phyloP scores from a whole-genome alignment of 2,113 vertebrate genomes.

The Gallinago paraguaiae region DNA sequence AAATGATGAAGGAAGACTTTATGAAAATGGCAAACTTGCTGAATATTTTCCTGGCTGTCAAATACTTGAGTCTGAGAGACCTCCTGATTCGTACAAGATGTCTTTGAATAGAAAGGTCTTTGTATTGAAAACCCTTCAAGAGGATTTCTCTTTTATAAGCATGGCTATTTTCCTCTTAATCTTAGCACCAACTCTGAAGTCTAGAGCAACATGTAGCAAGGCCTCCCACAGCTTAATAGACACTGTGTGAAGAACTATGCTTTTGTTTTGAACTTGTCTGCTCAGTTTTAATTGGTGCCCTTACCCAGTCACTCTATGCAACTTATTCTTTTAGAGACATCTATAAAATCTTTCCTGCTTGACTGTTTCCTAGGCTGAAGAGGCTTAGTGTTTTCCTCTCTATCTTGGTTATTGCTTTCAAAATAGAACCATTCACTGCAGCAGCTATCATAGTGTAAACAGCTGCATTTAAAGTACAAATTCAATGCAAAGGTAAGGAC shows the following conservation, averaged over 20 bases:
- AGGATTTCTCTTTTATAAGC: background rate
- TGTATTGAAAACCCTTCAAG: background rate
- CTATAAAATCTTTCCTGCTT: background rate
- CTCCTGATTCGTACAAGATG: background rate
- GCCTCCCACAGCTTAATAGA: background rate
- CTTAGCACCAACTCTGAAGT: background rate
- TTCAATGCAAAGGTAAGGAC: background rate
- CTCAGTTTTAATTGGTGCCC: background rate
- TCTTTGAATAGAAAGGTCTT: background rate
- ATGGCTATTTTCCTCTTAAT: background rate
- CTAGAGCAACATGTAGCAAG: background rate
- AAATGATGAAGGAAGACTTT: background rate
- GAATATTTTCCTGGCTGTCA: background rate
- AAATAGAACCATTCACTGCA: background rate
- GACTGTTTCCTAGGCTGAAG: background rate
- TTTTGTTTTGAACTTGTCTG: background rate
- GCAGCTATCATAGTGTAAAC: accelerated
- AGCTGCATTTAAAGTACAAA: background rate
- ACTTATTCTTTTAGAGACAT: background rate
- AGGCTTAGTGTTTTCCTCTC: background rate
- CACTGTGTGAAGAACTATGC: background rate
- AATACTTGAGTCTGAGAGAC: background rate
- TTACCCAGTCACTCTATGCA: background rate
- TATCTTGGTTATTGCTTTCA: background rate
- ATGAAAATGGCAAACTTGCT: background rate